Evolutionary conservation across 2,888 invertebrate genomes (phyloP).

Genomic region (Marronus borbonicus): DNA sequence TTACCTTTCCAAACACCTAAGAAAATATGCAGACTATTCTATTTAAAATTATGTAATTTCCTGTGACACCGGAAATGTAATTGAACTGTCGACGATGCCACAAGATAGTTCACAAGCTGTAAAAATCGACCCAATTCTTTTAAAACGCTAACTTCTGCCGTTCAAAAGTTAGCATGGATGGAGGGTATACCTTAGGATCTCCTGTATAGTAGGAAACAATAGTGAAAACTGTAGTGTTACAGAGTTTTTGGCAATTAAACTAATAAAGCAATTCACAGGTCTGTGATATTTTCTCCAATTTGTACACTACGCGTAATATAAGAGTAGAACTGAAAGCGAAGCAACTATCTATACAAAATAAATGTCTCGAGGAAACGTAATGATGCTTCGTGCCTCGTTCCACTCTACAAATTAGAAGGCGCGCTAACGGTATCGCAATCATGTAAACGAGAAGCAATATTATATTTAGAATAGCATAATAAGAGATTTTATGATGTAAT

Average conservation of each 20-base stretch:
- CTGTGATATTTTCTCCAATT: too few species aligned
- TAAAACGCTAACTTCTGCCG: too few species aligned
- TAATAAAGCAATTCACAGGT: slow-evolving; percentile 2
- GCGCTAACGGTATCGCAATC: slow-evolving; percentile 13
- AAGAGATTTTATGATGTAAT: slow-evolving; percentile 5
- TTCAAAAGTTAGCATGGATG: too few species aligned
- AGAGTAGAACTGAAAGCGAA: slow-evolving; percentile 21
- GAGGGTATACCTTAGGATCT: too few species aligned
- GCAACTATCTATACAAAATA: slow-evolving; percentile 22
- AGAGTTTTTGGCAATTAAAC: background rate
- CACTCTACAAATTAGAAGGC: slow-evolving; percentile 32
- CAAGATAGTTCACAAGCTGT: too few species aligned
- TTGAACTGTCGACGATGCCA: too few species aligned
- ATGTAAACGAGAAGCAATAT: slow-evolving; percentile 1
- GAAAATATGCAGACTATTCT: too few species aligned
- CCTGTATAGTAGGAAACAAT: too few species aligned
- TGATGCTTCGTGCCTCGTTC: slow-evolving; percentile 39
- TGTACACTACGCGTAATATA: background rate
- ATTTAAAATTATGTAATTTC: too few species aligned
- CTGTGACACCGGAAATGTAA: too few species aligned
- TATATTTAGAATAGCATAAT: slow-evolving; percentile 4
- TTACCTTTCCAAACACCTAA: too few species aligned
- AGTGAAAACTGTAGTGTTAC: background rate
- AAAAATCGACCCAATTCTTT: too few species aligned
- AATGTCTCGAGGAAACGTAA: slow-evolving; percentile 39